Evolutionary conservation across 2,113 vertebrate genomes (phyloP), one percentile per base, ranked within the genome.

Genomic region (mouse (Mus musculus)): DNA sequence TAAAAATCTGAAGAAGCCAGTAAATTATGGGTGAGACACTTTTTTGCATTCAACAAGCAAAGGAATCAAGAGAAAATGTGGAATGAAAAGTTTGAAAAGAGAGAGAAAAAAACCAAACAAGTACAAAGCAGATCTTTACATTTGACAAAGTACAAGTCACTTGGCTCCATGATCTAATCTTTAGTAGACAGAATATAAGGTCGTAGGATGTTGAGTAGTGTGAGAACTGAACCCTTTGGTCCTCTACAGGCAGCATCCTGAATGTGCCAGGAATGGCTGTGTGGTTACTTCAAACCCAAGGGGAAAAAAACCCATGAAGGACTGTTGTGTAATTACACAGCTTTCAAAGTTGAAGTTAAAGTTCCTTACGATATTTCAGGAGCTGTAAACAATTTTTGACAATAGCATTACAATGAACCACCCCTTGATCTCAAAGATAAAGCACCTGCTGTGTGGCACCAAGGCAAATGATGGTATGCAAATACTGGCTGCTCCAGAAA

Each of bases 71-170:
- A 85, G 91, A 5, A 80, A 90, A 86, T 1, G 92, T 75, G 91
- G 96, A 98, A 98, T 87, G 85, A 95, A 80, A 82, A 69, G 33
- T 22, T 97, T 87, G 82, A 95, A 80, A 78, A 69, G 33, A 22
- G 33, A 81, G 26, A 85, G 52, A 42, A 22, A 56, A 52, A 36
- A 97, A 46, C 12, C 67, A 95, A 98, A 96, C 19, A n/a, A 97
- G 96, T 98, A 96, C 22, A 56, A 97, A 98, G 98, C 98, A 97
- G 98, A 99, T 97, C 97, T 97, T 98, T 97, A 98, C 92, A 89
- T 97, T 95, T 98, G 97, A 98, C 98, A 99, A 99, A 99, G 99
- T 99, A 98, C 99, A 99, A 98, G 98, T 99, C 97, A 98, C 98
- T 97, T 97, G 98, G 98, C 98, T 98, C 97, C 90, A 95, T 94